Conservation (phyloP, 2,797 vertebrate species). For the Coregonus suidteri region DNA sequence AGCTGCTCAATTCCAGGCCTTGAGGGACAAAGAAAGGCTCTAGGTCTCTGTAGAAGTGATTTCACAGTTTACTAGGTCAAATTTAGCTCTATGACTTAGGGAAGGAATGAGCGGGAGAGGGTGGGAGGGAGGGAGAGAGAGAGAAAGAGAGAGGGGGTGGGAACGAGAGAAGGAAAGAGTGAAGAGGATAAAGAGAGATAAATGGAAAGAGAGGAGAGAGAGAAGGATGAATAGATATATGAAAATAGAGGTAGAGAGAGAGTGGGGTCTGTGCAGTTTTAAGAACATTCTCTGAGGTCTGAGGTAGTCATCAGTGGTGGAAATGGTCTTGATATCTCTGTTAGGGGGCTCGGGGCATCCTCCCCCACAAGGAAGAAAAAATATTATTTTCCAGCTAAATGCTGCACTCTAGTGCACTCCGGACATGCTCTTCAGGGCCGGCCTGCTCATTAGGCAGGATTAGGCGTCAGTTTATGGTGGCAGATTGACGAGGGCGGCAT, state of each 20-base stretch:
- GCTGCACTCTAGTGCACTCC: neutral
- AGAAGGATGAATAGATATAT: no score
- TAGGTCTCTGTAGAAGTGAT: neutral
- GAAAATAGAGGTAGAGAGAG: neutral
- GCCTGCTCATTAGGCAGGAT: no score
- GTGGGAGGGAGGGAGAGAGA: no score
- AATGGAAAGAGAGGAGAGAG: no score
- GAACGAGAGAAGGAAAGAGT: no score
- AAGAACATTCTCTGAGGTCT: neutral
- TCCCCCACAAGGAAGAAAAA: neutral
- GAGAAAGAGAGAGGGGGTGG: neutral
- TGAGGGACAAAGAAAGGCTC: neutral
- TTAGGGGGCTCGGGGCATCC: neutral
- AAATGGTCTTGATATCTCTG: neutral
- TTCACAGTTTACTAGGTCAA: conserved; percentile 1
- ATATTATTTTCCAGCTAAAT: neutral
- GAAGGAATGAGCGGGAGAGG: neutral
- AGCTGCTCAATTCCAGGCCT: neutral
- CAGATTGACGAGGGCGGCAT: no score
- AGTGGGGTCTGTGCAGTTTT: neutral
- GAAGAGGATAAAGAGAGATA: no score
- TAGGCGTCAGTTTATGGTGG: no score
- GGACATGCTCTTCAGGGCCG: neutral
- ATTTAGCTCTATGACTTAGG: neutral
- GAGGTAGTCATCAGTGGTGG: neutral